These are phyloP conservation scores for Drosophila barbarae DNA, from an alignment of 2,888 invertebrate genomes.

Conservation along the genomic window DNA sequence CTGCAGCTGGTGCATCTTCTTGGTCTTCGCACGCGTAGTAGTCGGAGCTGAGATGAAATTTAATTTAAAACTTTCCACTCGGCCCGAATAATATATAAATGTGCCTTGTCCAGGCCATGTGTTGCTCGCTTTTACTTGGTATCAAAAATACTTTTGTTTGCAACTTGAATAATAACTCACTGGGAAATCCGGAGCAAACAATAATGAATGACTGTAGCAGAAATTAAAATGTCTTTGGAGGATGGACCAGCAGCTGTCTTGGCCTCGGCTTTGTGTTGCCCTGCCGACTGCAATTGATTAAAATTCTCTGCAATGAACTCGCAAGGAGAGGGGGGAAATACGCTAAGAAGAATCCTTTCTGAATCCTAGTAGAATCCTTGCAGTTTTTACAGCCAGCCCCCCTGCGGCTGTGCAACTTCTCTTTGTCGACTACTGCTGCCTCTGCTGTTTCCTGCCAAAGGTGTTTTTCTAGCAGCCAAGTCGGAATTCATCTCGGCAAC, in stretches of 20 bases:
- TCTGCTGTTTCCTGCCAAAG: conserved; percentile 21
- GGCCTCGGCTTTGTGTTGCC: conserved; percentile 10
- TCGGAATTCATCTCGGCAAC: conserved; percentile 24
- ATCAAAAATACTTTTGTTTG: conserved; percentile 48
- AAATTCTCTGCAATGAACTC: conserved; percentile 42
- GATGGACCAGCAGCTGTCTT: conserved; percentile 4
- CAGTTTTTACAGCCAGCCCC: conserved; percentile 10
- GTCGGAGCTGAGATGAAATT: conserved; percentile 50
- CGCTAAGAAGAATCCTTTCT: neutral
- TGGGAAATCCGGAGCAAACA: conserved; percentile 47
- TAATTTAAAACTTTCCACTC: conserved; percentile 65
- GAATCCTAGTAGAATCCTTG: conserved; percentile 9
- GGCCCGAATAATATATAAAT: conserved; percentile 60
- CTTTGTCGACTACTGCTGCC: conserved; percentile 15
- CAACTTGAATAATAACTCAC: conserved; percentile 65
- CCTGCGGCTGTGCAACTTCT: conserved; percentile 30
- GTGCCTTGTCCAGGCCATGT: conserved; percentile 50
- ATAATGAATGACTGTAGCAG: conserved; percentile 37
- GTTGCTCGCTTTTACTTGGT: conserved; percentile 40
- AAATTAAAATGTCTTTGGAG: conserved; percentile 43
- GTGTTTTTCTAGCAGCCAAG: conserved; percentile 30
- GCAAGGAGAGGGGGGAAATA: conserved; percentile 11
- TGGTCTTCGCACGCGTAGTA: conserved; percentile 43
- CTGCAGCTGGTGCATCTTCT: conserved; percentile 57
- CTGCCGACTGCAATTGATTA: conserved; percentile 43